phyloP scores from a whole-genome alignment of 2,113 vertebrate species.

The Oryzias curvinotus region DNA sequence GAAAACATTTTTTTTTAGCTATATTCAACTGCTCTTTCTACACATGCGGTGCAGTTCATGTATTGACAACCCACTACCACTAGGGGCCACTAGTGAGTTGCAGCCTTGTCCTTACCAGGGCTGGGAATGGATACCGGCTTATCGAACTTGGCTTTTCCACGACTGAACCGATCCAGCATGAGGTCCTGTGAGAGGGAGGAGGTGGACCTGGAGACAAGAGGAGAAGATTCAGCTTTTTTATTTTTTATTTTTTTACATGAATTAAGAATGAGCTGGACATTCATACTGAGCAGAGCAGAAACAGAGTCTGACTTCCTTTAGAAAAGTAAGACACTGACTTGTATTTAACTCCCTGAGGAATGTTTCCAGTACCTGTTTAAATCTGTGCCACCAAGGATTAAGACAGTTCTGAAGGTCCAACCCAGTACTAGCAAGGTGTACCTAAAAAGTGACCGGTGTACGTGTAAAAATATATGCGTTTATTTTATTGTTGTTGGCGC shows the following conservation, averaged over 20 bases:
- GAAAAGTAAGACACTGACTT: too few relatives aligned
- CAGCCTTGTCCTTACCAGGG: constrained; percentile 67
- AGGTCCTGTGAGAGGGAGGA: constrained; percentile 81
- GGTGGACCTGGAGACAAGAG: constrained; percentile 66
- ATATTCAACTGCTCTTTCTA: constrained; percentile 1
- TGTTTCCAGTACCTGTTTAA: too few relatives aligned
- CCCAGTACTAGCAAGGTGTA: too few relatives aligned
- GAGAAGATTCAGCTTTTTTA: constrained; percentile 20
- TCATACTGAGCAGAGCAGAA: neutral
- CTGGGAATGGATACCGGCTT: constrained; percentile 79
- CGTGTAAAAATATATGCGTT: too few relatives aligned
- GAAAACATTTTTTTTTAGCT: constrained; percentile 31
- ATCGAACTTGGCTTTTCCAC: constrained; percentile 77
- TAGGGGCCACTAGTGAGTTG: constrained; percentile 50
- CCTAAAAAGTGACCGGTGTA: too few relatives aligned
- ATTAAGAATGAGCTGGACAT: neutral
- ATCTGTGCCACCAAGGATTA: too few relatives aligned
- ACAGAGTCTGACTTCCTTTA: too few relatives aligned
- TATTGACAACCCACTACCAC: constrained; percentile 34
- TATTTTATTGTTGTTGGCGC: too few relatives aligned
- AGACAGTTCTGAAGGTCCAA: too few relatives aligned
- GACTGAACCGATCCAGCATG: constrained; percentile 77
- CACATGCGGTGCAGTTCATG: neutral
- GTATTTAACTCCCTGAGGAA: too few relatives aligned
- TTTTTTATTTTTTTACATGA: neutral